These are phyloP conservation scores for Noctilio leporinus DNA, from an alignment of 2,113 vertebrate genomes.

Conservation along the genomic window DNA sequence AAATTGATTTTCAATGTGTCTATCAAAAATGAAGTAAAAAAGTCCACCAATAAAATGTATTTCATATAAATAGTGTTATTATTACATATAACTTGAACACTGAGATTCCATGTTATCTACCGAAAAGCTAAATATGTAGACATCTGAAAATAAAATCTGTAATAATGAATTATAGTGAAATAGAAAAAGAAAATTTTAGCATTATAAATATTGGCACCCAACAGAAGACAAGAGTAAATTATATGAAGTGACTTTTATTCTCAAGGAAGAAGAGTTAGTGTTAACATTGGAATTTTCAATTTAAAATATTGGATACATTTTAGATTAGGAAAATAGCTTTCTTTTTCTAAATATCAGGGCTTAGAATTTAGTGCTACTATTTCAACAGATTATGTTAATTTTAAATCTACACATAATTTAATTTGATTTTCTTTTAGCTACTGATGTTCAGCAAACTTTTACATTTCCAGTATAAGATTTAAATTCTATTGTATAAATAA, in stretches of 20 bases:
- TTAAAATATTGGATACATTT: background rate
- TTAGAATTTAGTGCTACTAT: background rate
- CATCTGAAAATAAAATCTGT: conserved; percentile 35
- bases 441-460: conserved; percentile 12
- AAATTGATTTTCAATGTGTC: conserved; percentile 29
- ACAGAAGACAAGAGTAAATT: background rate
- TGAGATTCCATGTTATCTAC: background rate
- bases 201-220: background rate
- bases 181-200: background rate
- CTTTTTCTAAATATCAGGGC: background rate
- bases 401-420: background rate
- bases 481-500: conserved; percentile 21
- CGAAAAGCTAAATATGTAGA: conserved; percentile 12
- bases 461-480: conserved; percentile 15
- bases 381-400: conserved; percentile 30
- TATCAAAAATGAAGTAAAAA: conserved; percentile 2
- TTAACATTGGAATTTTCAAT: background rate
- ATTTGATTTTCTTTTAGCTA: conserved; percentile 10
- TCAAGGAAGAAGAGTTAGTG: background rate
- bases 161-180: background rate
- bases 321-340: background rate
- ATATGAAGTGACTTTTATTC: background rate
- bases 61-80: conserved; percentile 11
- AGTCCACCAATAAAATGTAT: conserved; percentile 8
- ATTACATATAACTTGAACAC: conserved; percentile 42